A percentile compares a stretch with the other conserved stretches of the same genome.
Conservation (phyloP, 2,888 invertebrate genomes). For the Blastobasis lacticolella region DNA sequence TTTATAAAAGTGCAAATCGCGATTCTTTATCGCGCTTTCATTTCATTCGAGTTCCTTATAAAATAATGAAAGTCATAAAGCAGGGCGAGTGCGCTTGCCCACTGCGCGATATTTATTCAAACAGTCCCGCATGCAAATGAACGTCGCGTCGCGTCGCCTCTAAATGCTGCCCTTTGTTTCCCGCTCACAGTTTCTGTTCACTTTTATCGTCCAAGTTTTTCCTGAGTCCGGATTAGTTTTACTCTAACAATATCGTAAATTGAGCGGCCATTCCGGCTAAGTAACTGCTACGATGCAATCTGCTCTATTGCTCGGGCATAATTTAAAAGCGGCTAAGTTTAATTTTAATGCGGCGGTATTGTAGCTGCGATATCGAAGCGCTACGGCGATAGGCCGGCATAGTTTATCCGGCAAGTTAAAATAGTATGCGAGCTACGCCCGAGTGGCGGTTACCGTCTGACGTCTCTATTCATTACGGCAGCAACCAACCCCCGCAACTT, state of each 20-base stretch:
- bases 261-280: slow-evolving; percentile 33
- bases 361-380: slow-evolving; percentile 32
- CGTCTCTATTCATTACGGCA: slow-evolving; percentile 69
- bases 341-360: slow-evolving; percentile 20
- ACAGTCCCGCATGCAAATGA: slow-evolving; percentile 49
- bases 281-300: slow-evolving; percentile 39
- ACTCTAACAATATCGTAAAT: slow-evolving; percentile 48
- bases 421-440: slow-evolving; percentile 54
- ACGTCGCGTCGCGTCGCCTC: slow-evolving; percentile 40
- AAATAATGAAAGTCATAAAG: slow-evolving; percentile 35
- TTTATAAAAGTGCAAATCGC: slow-evolving; percentile 3
- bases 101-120: slow-evolving; percentile 38
- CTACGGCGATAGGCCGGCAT: slow-evolving; percentile 35
- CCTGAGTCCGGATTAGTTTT: slow-evolving; percentile 50
- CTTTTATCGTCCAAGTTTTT: slow-evolving; percentile 53
- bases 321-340: slow-evolving; percentile 8
- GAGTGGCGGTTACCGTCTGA: slow-evolving; percentile 56
- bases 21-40: slow-evolving; percentile 14
- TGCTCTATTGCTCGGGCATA: slow-evolving; percentile 29
- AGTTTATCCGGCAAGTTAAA: slow-evolving; percentile 49
- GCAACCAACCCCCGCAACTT: slow-evolving; percentile 62
- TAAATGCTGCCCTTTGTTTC: slow-evolving; percentile 46
- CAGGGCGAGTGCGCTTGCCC: slow-evolving; percentile 28
- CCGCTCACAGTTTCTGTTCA: slow-evolving; percentile 34
- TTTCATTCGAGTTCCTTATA: slow-evolving; percentile 13